Conservation (phyloP, 2,888 invertebrate species). For the Chirona hameri region DNA sequence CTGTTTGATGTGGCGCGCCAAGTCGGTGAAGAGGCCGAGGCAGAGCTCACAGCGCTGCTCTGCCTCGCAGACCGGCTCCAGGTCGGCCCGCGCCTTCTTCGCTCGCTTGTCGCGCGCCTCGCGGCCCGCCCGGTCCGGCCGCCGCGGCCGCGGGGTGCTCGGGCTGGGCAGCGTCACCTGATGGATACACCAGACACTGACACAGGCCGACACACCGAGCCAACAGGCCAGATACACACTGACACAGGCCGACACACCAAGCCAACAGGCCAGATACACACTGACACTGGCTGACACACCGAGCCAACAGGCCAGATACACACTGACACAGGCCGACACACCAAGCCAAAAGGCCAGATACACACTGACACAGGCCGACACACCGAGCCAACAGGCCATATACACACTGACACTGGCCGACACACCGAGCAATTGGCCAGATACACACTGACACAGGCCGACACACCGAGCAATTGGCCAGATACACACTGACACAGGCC, state of each 20-base stretch:
- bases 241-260: background rate
- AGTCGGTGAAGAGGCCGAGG: background rate
- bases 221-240: background rate
- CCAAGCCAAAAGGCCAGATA: background rate
- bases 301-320: too few relatives aligned
- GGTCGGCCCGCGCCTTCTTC: conserved; percentile 54
- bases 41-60: background rate
- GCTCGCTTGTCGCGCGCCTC: conserved; percentile 51
- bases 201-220: background rate
- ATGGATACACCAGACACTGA: conserved; percentile 55
- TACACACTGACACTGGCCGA: conserved; percentile 44
- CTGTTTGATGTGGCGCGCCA: background rate
- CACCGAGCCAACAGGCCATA: background rate
- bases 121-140: conserved; percentile 47
- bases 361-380: background rate
- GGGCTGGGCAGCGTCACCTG: conserved; percentile 61
- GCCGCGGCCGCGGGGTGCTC: conserved; percentile 45
- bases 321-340: background rate
- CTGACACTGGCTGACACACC: too few relatives aligned
- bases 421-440: too few relatives aligned
- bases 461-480: too few relatives aligned
- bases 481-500: too few relatives aligned
- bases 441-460: too few relatives aligned
- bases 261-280: too few relatives aligned
- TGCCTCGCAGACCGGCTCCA: conserved; percentile 43